A percentile compares a stretch with the other conserved stretches of the same genome.
Evolutionary conservation across 2,113 vertebrate genomes (phyloP).

Genomic region (Callospermophilus lateralis): DNA sequence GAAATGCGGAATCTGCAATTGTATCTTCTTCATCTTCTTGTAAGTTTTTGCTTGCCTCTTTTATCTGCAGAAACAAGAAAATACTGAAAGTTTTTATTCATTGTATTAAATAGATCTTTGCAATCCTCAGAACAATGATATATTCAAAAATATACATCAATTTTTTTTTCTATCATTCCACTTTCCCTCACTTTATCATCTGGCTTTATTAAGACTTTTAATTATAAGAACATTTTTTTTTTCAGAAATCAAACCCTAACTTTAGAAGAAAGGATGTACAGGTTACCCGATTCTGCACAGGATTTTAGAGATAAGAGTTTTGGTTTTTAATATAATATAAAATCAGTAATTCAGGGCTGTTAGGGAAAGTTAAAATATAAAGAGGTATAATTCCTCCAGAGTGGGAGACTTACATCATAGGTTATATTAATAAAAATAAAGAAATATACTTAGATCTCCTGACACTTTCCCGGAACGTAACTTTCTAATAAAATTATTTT

Average conservation of each 20-base stretch:
- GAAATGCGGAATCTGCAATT: conserved; percentile 88
- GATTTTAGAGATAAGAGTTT: conserved; percentile 54
- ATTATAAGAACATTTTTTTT: conserved; percentile 69
- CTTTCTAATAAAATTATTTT: conserved; percentile 53
- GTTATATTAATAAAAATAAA: conserved; percentile 71
- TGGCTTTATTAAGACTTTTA: conserved; percentile 60
- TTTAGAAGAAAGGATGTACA: conserved; percentile 31
- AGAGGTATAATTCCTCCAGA: conserved; percentile 68
- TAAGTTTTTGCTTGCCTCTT: conserved; percentile 88
- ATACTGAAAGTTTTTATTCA: conserved; percentile 75
- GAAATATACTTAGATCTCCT: conserved; percentile 36
- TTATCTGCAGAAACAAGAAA: conserved; percentile 87
- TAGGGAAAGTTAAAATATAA: conserved; percentile 74
- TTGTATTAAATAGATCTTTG: neutral
- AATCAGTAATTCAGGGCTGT: conserved; percentile 65
- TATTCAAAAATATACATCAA: no score
- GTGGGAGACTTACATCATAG: conserved; percentile 43
- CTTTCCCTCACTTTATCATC: neutral
- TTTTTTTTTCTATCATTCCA: neutral
- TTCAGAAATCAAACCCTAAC: conserved; percentile 72
- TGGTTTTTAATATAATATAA: conserved; percentile 73
- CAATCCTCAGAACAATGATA: neutral
- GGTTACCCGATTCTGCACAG: neutral
- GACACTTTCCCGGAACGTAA: conserved; percentile 47
- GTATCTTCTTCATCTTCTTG: conserved; percentile 89